Base-by-base conservation (phyloP, 1,140 invertebrate species). In the Marisa cornuarietis region DNA sequence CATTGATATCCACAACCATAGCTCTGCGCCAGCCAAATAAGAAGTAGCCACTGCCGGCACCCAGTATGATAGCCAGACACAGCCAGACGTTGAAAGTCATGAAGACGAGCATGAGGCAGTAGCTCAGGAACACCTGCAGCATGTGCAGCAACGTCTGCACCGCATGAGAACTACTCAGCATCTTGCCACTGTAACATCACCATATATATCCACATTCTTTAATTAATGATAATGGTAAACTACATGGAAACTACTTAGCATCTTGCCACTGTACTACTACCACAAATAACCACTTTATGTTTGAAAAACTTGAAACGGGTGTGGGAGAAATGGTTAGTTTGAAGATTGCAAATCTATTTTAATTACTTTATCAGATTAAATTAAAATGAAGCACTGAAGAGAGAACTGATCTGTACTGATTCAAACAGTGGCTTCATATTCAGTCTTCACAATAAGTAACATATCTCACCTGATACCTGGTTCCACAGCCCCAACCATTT, bases 51-150 rank as follows among this genome's bases (percentile, higher is more conserved):
- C 95, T 91, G 1, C 94, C 96, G 20, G 96, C 95, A 9, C 98
- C 98, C 11, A 97, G 87, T 0, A 97, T 94, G 20, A 98, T 94
- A 9, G 96, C 95, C 51, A 97, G 82, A 88, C 97, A 98, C 26
- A 99, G 93, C 95, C 96, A 99, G 26, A 96, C 94, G 89, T 99
- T 99, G 93, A 97, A 99, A 0, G 97, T 99, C 98, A 99, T 99
- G 91, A 99, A 98, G 80, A 99, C 95, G 90, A 99, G 91, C 98
- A 99, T 99, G 26, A 99, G 94, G 85, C 97, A 94, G 91, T 98
- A 99, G 26, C 96, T 98, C 90, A 82, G 20, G 7, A 95, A 94
- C 74, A 98, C 94, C 91, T 99, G 98, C 1, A 98, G 82, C 79
- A 97, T 93, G 90, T 99, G 97, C 9, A 99, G 92, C 13, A 95